phyloP scores from a whole-genome alignment of 1,140 invertebrate species.

The Cryptotermes secundus region DNA sequence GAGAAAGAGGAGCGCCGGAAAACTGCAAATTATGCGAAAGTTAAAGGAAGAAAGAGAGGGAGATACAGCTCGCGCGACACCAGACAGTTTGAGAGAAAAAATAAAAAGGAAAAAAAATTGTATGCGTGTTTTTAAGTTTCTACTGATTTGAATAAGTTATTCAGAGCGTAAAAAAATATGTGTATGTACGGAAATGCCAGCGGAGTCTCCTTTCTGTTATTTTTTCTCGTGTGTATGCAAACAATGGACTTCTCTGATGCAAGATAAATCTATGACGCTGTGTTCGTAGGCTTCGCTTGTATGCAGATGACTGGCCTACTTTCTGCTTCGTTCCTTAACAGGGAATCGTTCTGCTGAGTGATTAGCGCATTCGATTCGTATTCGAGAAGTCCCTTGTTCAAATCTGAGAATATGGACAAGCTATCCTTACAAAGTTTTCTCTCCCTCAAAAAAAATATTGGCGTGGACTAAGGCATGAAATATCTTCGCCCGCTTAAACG shows the following conservation, averaged over 20 bases:
- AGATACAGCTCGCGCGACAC: neutral
- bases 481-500: no score
- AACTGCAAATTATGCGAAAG: constrained; percentile 17
- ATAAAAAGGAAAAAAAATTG: neutral
- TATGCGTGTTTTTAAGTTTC: neutral
- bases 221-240: neutral
- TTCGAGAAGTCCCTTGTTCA: no score
- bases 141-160: constrained; percentile 18
- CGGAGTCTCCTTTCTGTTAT: neutral
- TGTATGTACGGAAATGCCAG: neutral
- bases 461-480: no score
- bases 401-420: no score
- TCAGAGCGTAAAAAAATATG: neutral
- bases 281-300: no score
- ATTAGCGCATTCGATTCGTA: no score
- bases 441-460: no score
- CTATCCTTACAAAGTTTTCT: no score
- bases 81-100: no score
- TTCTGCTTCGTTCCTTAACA: no score
- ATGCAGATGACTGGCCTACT: no score
- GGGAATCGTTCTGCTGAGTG: no score
- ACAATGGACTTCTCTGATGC: neutral
- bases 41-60: constrained; percentile 4
- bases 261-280: neutral
- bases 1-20: neutral